Evolutionary conservation across 2,888 invertebrate species (phyloP).

Genomic region (Hedychridium roseum): DNA sequence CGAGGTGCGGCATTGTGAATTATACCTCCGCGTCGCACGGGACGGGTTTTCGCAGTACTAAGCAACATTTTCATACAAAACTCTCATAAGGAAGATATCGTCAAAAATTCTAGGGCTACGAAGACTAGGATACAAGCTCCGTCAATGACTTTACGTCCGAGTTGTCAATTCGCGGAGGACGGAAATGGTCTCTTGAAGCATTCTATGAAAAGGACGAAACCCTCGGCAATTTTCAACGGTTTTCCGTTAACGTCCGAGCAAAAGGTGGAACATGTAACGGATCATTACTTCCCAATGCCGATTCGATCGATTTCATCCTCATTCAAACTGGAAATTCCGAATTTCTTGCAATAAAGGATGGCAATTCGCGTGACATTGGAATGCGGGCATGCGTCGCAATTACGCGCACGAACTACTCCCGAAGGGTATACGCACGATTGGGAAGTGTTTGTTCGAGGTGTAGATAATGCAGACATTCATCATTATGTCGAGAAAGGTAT

Average conservation of each 20-base stretch:
- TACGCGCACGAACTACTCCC: slow-evolving; percentile 81
- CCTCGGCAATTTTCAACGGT: slow-evolving; percentile 3
- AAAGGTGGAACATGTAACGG: slow-evolving; percentile 34
- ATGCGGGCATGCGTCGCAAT: slow-evolving; percentile 88
- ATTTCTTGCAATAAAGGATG: slow-evolving; percentile 63
- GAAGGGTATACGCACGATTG: slow-evolving; percentile 98
- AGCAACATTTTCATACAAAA: slow-evolving; percentile 43
- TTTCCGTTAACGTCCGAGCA: slow-evolving; percentile 16
- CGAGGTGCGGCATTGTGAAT: slow-evolving; percentile 12
- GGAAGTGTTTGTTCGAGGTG: slow-evolving; percentile 92
- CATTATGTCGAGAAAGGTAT: slow-evolving; percentile 85
- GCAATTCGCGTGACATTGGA: slow-evolving; percentile 85
- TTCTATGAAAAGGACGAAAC: slow-evolving; percentile 12
- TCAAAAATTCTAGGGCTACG: slow-evolving; percentile 22
- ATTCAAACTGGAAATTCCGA: slow-evolving; percentile 19
- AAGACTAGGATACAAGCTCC: slow-evolving; percentile 28
- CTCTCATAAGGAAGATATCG: slow-evolving; percentile 30
- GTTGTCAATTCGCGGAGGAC: not conserved
- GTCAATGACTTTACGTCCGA: slow-evolving; percentile 25
- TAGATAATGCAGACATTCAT: slow-evolving; percentile 86
- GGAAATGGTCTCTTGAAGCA: not conserved
- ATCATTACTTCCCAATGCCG: slow-evolving; percentile 14
- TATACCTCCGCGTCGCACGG: too few species aligned
- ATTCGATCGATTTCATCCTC: slow-evolving; percentile 20
- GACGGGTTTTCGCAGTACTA: slow-evolving; percentile 21